Evolutionary conservation across 2,113 vertebrate genomes (phyloP).

Genomic region (Phocoena sinus): DNA sequence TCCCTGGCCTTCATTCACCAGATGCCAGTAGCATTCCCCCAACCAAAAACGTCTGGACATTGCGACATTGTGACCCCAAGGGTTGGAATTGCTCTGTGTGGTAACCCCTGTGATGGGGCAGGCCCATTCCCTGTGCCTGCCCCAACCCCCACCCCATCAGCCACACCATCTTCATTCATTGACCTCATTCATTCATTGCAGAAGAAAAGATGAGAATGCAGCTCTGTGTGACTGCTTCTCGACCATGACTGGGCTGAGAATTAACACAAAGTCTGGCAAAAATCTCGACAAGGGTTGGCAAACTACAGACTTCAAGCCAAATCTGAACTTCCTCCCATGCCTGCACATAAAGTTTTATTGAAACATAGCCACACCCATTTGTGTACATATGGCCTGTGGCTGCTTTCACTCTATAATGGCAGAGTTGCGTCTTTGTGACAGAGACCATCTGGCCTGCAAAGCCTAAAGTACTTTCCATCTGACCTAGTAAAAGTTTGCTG

Average conservation of each 20-base stretch:
- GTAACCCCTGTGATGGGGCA: background rate
- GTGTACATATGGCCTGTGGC: background rate
- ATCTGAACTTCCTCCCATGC: background rate
- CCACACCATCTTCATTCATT: background rate
- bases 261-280: background rate
- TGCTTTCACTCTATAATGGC: background rate
- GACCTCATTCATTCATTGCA: background rate
- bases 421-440: background rate
- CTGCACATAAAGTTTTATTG: background rate
- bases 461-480: background rate
- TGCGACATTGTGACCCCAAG: background rate
- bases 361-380: background rate
- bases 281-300: background rate
- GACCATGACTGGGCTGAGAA: background rate
- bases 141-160: background rate
- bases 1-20: background rate
- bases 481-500: background rate
- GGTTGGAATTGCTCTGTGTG: background rate
- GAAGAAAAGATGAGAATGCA: background rate
- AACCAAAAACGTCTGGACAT: background rate
- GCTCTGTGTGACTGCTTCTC: background rate
- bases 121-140: background rate
- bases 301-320: background rate
- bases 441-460: background rate
- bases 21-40: background rate